Evolutionary conservation across 2,888 invertebrate genomes (phyloP), one percentile per base, ranked within the genome.

Genomic region (Hirtodrosophila duncani): DNA sequence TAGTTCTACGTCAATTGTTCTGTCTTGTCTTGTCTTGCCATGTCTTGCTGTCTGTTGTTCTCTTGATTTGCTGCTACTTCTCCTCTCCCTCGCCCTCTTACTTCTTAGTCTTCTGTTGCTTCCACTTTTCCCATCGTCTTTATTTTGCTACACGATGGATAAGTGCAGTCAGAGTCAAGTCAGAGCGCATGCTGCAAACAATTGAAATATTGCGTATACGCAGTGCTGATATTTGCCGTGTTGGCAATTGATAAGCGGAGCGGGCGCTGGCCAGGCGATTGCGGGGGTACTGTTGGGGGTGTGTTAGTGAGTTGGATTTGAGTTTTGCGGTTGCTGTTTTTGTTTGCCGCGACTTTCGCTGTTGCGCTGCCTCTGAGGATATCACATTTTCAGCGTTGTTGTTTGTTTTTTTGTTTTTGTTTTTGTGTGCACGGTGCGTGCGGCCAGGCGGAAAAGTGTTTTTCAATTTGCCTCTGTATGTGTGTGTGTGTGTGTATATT

Each of bases 371-470:
- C n/a, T n/a, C n/a, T n/a, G n/a, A n/a, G n/a, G n/a, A n/a, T n/a
- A n/a, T n/a, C n/a, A n/a, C n/a, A n/a, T n/a, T n/a, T n/a, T n/a
- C n/a, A n/a, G n/a, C n/a, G 13, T 3, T 37, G 14, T 37, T 5
- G 5, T 26, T 24, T 7, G 9, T 10, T 23, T 23, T n/a, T 38
- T 26, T 27, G n/a, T 14, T 6, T 2, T n/a, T 31, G 9, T 3
- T 16, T 31, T 8, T 37, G 29, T 41, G 14, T 38, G 38, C 5
- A 11, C 31, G 8, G 20, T 49, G 27, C 29, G 29, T 29, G 29
- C 43, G 34, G 21, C 43, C 48, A 43, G 43, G 55, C 39, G 48
- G 55, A 55, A 55, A 55, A 55, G 48, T 55, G 48, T 48, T 55
- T 48, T 55, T 48, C 55, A 55, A 55, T 55, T 48, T 53, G 36